These are phyloP conservation scores for Dione vanillae DNA, from an alignment of 2,888 invertebrate species.

Conservation along the genomic window DNA sequence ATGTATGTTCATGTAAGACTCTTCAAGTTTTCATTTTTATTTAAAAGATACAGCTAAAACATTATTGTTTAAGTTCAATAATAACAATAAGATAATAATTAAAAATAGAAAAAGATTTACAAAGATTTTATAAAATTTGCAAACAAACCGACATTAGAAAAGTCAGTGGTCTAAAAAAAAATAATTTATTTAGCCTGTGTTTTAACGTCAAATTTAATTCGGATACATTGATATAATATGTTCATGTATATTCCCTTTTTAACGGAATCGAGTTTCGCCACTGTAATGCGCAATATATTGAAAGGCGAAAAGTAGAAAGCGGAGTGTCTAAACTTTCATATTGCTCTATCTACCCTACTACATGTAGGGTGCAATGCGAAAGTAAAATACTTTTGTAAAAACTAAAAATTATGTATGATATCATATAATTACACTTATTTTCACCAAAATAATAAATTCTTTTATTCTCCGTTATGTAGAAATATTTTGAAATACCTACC, in stretches of 20 bases:
- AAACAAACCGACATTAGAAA: slow-evolving; percentile 24
- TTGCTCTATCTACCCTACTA: too few species aligned
- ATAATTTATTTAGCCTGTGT: neutral
- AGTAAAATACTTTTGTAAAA: too few species aligned
- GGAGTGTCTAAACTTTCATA: too few species aligned
- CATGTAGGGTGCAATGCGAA: too few species aligned
- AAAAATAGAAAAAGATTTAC: slow-evolving; percentile 8
- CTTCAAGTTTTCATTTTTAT: neutral
- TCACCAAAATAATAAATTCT: too few species aligned
- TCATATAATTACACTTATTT: too few species aligned
- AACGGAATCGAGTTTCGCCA: neutral
- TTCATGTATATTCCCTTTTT: neutral
- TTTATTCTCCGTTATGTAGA: too few species aligned
- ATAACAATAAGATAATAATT: neutral
- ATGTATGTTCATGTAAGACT: neutral
- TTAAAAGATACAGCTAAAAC: neutral
- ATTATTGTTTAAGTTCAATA: slow-evolving; percentile 1
- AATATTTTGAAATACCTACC: too few species aligned
- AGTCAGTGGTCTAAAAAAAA: slow-evolving; percentile 20
- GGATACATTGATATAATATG: neutral
- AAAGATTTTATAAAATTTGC: slow-evolving; percentile 25
- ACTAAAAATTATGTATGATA: too few species aligned
- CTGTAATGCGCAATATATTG: neutral
- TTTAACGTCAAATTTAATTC: slow-evolving; percentile 6
- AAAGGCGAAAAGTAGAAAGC: too few species aligned